Evolutionary conservation across 1,140 invertebrate genomes (phyloP).

Genomic region (Cotesia typhae): DNA sequence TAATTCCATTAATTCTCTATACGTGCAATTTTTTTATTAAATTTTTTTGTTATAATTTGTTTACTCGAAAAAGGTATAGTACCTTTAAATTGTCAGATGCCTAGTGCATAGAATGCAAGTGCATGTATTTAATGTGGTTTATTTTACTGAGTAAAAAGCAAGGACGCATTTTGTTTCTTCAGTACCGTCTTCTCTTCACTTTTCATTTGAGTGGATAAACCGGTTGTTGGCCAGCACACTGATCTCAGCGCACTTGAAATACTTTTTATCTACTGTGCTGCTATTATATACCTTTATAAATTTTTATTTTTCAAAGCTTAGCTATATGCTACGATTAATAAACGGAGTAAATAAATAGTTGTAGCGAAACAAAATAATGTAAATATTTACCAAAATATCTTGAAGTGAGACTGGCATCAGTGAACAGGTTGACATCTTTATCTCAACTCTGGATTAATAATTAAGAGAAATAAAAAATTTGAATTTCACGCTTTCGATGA

Average conservation of each 20-base stretch:
- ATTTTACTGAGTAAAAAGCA: constrained; percentile 18
- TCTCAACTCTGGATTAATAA: not conserved
- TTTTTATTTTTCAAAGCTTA: not conserved
- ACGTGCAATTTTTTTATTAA: constrained; percentile 1
- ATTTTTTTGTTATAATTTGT: not conserved
- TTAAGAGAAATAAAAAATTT: constrained; percentile 13
- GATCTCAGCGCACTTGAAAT: constrained; percentile 39
- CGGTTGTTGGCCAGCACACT: constrained; percentile 29
- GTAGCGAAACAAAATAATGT: not conserved
- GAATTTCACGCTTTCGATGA: constrained; percentile 28
- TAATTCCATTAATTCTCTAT: not conserved
- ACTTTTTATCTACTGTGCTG: constrained; percentile 33
- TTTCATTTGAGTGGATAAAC: constrained; percentile 30
- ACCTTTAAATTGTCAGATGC: too few relatives aligned
- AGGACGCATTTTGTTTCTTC: constrained; percentile 27
- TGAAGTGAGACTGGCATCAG: constrained; percentile 64
- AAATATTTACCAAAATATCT: constrained; percentile 63
- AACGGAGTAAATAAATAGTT: not conserved
- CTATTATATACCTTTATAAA: not conserved
- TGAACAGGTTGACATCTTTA: constrained; percentile 60
- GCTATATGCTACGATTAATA: too few relatives aligned
- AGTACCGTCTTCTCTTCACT: constrained; percentile 13
- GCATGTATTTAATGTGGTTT: constrained; percentile 12
- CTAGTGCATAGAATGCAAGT: constrained; percentile 2
- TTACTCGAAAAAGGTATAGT: too few relatives aligned